phyloP scores from a whole-genome alignment of 2,113 vertebrate genomes.

The Perccottus glenii region DNA sequence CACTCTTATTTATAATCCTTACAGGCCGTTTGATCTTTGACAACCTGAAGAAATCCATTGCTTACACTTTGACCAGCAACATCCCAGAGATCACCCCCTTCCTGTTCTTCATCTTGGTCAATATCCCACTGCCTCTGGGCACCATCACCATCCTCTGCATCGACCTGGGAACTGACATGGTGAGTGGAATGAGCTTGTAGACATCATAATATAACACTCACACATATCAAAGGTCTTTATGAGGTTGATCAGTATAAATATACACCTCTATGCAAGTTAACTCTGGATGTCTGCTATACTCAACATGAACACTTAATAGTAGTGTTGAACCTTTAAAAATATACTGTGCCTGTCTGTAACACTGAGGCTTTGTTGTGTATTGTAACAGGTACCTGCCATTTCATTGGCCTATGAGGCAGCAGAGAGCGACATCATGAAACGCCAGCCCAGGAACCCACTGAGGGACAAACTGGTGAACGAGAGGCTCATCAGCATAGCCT shows the following conservation, averaged over 20 bases:
- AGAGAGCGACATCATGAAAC: constrained; percentile 85
- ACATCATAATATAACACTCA: neutral
- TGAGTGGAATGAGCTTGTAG: constrained; percentile 57
- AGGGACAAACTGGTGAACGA: constrained; percentile 83
- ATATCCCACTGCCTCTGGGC: constrained; percentile 90
- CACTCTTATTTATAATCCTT: neutral
- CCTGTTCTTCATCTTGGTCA: constrained; percentile 92
- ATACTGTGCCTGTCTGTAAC: neutral
- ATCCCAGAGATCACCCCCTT: constrained; percentile 94
- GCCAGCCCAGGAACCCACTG: constrained; percentile 78
- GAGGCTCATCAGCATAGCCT: constrained; percentile 80
- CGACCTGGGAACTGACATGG: constrained; percentile 93
- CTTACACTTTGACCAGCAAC: constrained; percentile 94
- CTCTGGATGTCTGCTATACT: too few species aligned
- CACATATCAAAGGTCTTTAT: neutral
- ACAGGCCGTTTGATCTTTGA: constrained; percentile 92
- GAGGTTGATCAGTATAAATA: too few species aligned
- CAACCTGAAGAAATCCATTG: constrained; percentile 93
- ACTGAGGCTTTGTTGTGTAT: neutral
- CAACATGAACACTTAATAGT: constrained; percentile 24
- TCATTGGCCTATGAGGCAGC: constrained; percentile 82
- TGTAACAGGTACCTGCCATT: constrained; percentile 82
- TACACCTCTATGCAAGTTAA: too few species aligned
- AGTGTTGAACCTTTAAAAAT: constrained; percentile 4
- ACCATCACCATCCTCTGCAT: constrained; percentile 96